These are phyloP conservation scores for Platycheirus albimanus DNA, from an alignment of 2,888 invertebrate genomes.

Conservation along the genomic window DNA sequence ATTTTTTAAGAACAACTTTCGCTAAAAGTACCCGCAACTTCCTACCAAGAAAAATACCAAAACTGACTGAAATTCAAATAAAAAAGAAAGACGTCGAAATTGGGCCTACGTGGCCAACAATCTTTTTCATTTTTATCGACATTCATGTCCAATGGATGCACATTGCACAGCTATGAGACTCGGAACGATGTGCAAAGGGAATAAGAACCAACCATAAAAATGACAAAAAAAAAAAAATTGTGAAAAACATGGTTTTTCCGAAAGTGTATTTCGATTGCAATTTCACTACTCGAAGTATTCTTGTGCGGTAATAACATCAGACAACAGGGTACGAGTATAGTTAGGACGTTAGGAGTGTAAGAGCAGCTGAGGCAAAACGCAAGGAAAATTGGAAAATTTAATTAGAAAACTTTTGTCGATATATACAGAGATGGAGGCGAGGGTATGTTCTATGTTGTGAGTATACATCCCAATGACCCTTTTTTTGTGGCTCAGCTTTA, in stretches of 20 bases:
- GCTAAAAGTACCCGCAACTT: slow-evolving; percentile 34
- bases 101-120: slow-evolving; percentile 43
- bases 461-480: slow-evolving; percentile 53
- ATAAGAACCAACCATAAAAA: slow-evolving; percentile 19
- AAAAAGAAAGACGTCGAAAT: slow-evolving; percentile 9
- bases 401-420: slow-evolving; percentile 75
- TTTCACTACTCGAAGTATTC: slow-evolving; percentile 56
- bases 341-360: slow-evolving; percentile 40
- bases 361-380: slow-evolving; percentile 72
- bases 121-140: slow-evolving; percentile 47
- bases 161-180: slow-evolving; percentile 40
- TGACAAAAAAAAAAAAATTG: slow-evolving; percentile 5
- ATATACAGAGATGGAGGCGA: slow-evolving; percentile 15
- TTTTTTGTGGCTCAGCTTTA: slow-evolving; percentile 28
- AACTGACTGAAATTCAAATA: slow-evolving; percentile 16
- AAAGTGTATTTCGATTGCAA: slow-evolving; percentile 72
- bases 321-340: slow-evolving; percentile 57
- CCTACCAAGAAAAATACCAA: slow-evolving; percentile 25
- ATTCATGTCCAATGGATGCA: slow-evolving; percentile 55
- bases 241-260: slow-evolving; percentile 29
- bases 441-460: slow-evolving; percentile 14
- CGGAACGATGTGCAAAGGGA: slow-evolving; percentile 32
- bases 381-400: slow-evolving; percentile 74
- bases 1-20: slow-evolving; percentile 48
- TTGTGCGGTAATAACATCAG: slow-evolving; percentile 71